Percentiles rank a stretch among this genome's conserved stretches.
Conservation (phyloP, 1,140 invertebrate species). For the Plutomurus gul region DNA sequence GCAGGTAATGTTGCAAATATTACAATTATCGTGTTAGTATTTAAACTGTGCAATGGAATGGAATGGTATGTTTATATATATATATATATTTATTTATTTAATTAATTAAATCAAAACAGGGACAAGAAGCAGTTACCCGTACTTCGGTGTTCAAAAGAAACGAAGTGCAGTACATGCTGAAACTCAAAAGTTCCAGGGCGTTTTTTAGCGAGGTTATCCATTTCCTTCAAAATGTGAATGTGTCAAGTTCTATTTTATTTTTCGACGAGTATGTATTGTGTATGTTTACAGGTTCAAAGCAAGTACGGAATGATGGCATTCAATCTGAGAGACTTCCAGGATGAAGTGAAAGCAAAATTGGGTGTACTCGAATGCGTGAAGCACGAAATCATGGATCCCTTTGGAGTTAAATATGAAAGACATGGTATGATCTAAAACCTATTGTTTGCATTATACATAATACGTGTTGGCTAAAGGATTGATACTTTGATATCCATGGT, state of each 20-base stretch:
- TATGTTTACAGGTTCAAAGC: slow-evolving; percentile 69
- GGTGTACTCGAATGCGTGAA: slow-evolving; percentile 97
- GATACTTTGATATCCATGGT: too few relatives aligned
- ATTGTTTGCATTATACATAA: neutral
- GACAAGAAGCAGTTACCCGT: slow-evolving; percentile 87
- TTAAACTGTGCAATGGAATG: too few relatives aligned
- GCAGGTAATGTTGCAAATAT: too few relatives aligned
- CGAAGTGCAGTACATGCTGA: slow-evolving; percentile 94
- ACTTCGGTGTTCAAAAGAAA: slow-evolving; percentile 99
- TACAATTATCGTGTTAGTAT: too few relatives aligned
- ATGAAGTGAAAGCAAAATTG: slow-evolving; percentile 96
- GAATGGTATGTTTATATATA: too few relatives aligned
- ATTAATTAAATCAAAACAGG: slow-evolving; percentile 59
- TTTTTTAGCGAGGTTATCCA: slow-evolving; percentile 82
- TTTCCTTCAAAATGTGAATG: neutral
- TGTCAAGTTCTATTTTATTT: neutral
- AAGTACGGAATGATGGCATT: slow-evolving; percentile 95
- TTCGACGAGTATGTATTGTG: too few relatives aligned
- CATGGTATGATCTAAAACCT: slow-evolving; percentile 36
- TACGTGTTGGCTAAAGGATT: too few relatives aligned
- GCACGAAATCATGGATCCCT: slow-evolving; percentile 96
- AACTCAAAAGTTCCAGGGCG: slow-evolving; percentile 92
- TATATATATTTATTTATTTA: too few relatives aligned
- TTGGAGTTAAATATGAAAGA: slow-evolving; percentile 79
- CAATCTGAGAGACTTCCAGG: slow-evolving; percentile 87